Conservation (phyloP, 2,113 vertebrate genomes). For the Turnix velox region DNA sequence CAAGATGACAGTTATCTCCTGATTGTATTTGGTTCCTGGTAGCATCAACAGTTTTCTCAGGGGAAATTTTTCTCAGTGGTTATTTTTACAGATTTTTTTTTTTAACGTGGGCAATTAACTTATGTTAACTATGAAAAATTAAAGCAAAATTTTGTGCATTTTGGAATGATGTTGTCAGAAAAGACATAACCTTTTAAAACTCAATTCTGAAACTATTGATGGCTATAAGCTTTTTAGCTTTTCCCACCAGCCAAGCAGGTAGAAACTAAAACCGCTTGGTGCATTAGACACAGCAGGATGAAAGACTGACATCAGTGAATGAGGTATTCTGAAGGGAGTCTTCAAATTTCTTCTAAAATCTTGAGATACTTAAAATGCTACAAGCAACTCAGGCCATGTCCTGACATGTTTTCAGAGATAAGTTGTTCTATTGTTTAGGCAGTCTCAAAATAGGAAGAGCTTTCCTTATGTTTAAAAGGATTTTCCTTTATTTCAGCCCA, state of each 20-base stretch:
- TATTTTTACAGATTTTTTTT: neutral
- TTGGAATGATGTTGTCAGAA: neutral
- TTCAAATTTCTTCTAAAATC: neutral
- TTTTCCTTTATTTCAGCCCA: neutral
- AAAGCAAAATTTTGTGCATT: neutral
- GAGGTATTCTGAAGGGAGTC: neutral
- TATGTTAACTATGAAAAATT: neutral
- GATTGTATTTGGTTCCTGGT: neutral
- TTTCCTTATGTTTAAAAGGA: neutral
- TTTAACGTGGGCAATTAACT: neutral
- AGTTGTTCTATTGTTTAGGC: neutral
- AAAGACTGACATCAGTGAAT: neutral
- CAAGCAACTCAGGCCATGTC: neutral
- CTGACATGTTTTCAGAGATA: neutral
- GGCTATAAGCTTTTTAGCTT: accelerated
- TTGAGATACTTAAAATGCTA: neutral
- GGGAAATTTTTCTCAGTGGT: too few relatives aligned
- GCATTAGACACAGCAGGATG: neutral
- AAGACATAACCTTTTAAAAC: neutral
- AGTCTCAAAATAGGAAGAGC: neutral
- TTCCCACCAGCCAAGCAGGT: neutral
- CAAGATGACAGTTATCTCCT: neutral
- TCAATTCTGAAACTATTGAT: too few relatives aligned
- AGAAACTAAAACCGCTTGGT: neutral
- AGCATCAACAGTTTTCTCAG: neutral